Evolutionary conservation across 2,888 invertebrate species (phyloP).

Genomic region (Nymphalis polychloros): DNA sequence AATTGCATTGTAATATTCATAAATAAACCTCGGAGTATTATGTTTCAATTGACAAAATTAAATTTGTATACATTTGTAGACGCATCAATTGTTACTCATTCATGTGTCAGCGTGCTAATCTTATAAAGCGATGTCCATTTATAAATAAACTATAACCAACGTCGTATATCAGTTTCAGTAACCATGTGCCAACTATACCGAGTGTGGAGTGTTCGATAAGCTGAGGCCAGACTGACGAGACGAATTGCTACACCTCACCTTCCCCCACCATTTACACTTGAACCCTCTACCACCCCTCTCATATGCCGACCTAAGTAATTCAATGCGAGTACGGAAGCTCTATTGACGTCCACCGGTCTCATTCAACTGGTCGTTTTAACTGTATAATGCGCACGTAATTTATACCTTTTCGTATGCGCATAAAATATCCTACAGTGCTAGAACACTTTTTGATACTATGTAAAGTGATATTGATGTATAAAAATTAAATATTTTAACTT

Average conservation of each 20-base stretch:
- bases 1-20: too few species aligned
- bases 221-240: slow-evolving; percentile 62
- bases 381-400: slow-evolving; percentile 34
- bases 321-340: slow-evolving; percentile 34
- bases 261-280: slow-evolving; percentile 49
- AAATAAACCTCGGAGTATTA: too few species aligned
- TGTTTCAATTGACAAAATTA: slow-evolving; percentile 5
- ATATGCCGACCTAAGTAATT: slow-evolving; percentile 37
- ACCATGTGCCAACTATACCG: slow-evolving; percentile 54
- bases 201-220: slow-evolving; percentile 70
- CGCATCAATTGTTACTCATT: slow-evolving; percentile 5
- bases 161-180: slow-evolving; percentile 75
- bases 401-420: slow-evolving; percentile 30
- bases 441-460: slow-evolving; percentile 21
- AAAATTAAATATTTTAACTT: not conserved
- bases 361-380: slow-evolving; percentile 34
- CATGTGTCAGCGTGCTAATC: slow-evolving; percentile 28
- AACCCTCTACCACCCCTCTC: slow-evolving; percentile 39
- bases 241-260: slow-evolving; percentile 53
- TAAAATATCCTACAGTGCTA: slow-evolving; percentile 25
- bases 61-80: slow-evolving; percentile 6
- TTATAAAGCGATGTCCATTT: slow-evolving; percentile 46
- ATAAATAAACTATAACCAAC: slow-evolving; percentile 63
- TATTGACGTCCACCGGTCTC: slow-evolving; percentile 32
- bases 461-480: slow-evolving; percentile 18